Evolutionary conservation across 2,888 invertebrate species (phyloP).

Genomic region (Hirtodrosophila cameraria): DNA sequence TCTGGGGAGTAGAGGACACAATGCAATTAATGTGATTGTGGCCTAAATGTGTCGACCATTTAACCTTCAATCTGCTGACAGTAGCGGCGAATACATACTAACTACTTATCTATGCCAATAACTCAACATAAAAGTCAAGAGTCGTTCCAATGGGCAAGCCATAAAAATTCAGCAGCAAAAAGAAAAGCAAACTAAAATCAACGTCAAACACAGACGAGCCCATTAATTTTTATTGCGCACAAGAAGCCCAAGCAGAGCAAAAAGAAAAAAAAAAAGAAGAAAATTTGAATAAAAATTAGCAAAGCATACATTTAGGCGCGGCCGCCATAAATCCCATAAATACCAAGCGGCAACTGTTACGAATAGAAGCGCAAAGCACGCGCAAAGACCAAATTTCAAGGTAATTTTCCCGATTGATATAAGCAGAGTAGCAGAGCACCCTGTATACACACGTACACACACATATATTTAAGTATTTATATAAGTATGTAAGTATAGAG

Average conservation of each 20-base stretch:
- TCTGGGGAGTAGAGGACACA: constrained; percentile 19
- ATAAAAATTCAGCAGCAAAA: constrained; percentile 40
- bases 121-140: constrained; percentile 60
- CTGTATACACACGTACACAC: constrained; percentile 26
- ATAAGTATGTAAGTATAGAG: constrained; percentile 4
- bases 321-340: constrained; percentile 65
- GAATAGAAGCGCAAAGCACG: constrained; percentile 32
- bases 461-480: not conserved
- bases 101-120: constrained; percentile 53
- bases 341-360: constrained; percentile 78
- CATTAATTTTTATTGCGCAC: constrained; percentile 68
- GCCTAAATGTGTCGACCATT: constrained; percentile 20
- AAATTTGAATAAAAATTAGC: constrained; percentile 78
- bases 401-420: constrained; percentile 50
- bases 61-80: constrained; percentile 58
- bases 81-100: constrained; percentile 15
- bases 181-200: constrained; percentile 68
- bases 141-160: constrained; percentile 17
- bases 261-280: constrained; percentile 13
- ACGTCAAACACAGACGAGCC: constrained; percentile 69
- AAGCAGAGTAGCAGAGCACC: constrained; percentile 21
- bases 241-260: constrained; percentile 36
- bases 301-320: constrained; percentile 76
- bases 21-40: constrained; percentile 44
- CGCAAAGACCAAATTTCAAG: constrained; percentile 43